Evolutionary conservation across 2,797 vertebrate species (phyloP).

Genomic region (Chelonia mydas): DNA sequence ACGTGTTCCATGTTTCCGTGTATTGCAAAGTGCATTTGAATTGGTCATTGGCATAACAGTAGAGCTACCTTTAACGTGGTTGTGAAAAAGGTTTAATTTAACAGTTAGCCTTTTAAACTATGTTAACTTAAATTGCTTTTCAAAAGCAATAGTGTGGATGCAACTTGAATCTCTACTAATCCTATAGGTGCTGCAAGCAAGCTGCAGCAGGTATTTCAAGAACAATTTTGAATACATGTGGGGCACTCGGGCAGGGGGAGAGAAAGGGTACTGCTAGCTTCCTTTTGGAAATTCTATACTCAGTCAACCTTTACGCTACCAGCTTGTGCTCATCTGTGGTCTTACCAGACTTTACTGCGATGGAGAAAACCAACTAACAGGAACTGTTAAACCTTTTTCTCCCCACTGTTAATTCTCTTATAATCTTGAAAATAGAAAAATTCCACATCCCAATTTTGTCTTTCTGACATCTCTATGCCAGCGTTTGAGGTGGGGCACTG

Average conservation of each 20-base stretch:
- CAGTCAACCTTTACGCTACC: background rate
- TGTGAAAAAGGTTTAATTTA: background rate
- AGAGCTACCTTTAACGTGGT: background rate
- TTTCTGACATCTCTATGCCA: background rate
- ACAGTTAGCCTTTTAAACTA: background rate
- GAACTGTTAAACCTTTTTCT: background rate
- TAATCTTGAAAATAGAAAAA: background rate
- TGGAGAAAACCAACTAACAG: background rate
- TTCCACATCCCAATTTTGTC: background rate
- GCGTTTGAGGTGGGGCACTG: background rate
- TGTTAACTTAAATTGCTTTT: background rate
- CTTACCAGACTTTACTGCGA: background rate
- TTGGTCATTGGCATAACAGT: background rate
- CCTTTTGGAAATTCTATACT: background rate
- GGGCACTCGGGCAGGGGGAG: background rate
- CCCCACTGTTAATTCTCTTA: background rate
- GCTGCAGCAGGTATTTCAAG: background rate
- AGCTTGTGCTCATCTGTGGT: background rate
- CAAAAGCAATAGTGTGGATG: background rate
- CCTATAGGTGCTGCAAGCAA: background rate
- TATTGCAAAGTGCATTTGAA: background rate
- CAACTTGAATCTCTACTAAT: background rate
- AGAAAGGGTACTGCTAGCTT: background rate
- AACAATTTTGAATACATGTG: background rate
- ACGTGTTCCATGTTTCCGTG: background rate